Conservation (phyloP, 2,113 vertebrate species). For the Xiphophorus hellerii region DNA sequence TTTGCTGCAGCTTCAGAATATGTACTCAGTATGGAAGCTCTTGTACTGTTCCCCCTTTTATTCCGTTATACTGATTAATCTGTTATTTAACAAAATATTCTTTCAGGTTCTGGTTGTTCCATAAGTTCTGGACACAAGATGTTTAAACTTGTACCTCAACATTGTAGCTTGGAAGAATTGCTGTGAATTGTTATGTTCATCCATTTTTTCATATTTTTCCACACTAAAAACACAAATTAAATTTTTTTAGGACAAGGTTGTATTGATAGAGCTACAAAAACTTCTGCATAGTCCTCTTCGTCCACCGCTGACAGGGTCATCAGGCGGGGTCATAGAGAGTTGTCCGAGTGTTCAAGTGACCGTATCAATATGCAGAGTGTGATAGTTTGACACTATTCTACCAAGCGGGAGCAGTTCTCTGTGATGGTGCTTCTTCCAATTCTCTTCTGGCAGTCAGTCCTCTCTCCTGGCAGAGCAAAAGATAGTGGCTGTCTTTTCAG, state of each 20-base stretch:
- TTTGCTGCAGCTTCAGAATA: constrained; percentile 30
- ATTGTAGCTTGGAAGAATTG: background rate
- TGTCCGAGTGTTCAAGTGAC: no score
- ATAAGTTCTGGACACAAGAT: constrained; percentile 5
- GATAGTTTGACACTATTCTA: no score
- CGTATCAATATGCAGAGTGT: no score
- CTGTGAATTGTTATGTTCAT: background rate
- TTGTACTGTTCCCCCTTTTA: constrained; percentile 1
- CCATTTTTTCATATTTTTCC: background rate
- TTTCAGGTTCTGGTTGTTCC: constrained; percentile 17
- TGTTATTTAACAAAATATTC: constrained; percentile 4
- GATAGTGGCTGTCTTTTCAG: no score
- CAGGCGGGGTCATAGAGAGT: no score
- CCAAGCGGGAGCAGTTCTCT: no score
- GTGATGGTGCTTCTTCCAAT: no score
- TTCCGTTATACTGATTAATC: background rate
- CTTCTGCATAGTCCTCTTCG: background rate
- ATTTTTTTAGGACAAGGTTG: no score
- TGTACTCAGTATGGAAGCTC: background rate
- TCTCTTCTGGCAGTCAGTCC: no score
- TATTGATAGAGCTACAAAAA: no score
- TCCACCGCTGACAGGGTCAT: no score
- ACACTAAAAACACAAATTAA: background rate
- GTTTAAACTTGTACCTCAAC: background rate
- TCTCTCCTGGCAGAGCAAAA: no score